Evolutionary conservation across 2,113 vertebrate species (phyloP).

Genomic region (Pterophyllum scalare): DNA sequence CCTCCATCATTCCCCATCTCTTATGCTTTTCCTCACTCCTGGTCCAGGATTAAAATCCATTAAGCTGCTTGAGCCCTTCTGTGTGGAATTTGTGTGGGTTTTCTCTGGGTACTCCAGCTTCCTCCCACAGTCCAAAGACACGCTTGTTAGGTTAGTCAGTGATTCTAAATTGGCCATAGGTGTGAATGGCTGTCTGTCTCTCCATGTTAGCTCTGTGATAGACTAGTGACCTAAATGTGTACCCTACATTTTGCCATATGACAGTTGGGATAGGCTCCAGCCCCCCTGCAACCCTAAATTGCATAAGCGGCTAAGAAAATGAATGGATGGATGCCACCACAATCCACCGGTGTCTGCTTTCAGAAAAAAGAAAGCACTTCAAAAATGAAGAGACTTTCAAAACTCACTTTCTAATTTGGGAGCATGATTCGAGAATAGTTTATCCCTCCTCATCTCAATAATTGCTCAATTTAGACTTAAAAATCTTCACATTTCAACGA

Average conservation of each 20-base stretch:
- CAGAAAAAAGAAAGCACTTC: accelerated
- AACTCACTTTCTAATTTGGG: not conserved
- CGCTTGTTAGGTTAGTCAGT: not conserved
- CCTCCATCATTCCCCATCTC: not conserved
- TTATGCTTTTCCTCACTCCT: not conserved
- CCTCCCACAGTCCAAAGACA: not conserved
- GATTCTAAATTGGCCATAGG: not conserved
- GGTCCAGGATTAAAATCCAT: not conserved
- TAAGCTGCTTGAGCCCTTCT: not conserved
- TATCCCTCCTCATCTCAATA: not conserved
- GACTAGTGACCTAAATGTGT: not conserved
- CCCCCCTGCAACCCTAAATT: not conserved
- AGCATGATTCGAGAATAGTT: not conserved
- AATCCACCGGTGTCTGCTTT: not conserved
- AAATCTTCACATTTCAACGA: not conserved
- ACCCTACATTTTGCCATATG: not conserved
- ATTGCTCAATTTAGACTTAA: not conserved
- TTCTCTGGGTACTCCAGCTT: not conserved
- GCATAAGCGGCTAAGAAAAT: not conserved
- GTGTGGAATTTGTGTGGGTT: not conserved
- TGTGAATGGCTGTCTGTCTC: not conserved
- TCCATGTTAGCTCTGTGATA: not conserved
- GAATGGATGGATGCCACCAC: not conserved
- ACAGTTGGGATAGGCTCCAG: not conserved
- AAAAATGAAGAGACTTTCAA: not conserved